Conservation (phyloP, 2,113 vertebrate genomes). For the Pachypanchax playfairii region DNA sequence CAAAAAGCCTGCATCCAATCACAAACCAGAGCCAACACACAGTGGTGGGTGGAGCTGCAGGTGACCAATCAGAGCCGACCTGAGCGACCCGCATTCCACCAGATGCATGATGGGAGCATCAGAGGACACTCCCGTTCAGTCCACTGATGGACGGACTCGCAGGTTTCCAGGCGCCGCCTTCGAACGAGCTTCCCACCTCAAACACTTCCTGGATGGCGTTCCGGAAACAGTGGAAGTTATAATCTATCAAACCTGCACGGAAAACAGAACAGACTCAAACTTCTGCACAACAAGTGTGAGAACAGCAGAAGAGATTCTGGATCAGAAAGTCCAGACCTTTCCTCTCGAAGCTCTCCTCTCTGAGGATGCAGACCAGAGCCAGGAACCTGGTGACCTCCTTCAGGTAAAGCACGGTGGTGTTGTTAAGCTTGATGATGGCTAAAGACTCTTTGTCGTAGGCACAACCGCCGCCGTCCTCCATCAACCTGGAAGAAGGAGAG, state of each 20-base stretch:
- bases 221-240: constrained; percentile 99
- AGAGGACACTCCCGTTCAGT: too few species aligned
- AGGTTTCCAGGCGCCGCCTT: too few species aligned
- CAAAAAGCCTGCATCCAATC: not conserved
- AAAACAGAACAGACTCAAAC: not conserved
- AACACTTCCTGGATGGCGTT: constrained; percentile 99
- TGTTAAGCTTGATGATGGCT: constrained; percentile 99
- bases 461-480: constrained; percentile 95
- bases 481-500: too few species aligned
- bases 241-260: constrained; percentile 94
- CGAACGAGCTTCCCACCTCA: constrained; percentile 88
- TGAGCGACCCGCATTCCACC: too few species aligned
- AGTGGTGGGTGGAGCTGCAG: not conserved
- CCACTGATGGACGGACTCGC: too few species aligned
- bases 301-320: not conserved
- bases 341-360: constrained; percentile 98
- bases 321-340: constrained; percentile 84
- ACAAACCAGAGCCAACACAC: not conserved
- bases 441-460: constrained; percentile 99
- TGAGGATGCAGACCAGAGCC: constrained; percentile 97
- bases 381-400: constrained; percentile 99
- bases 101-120: too few species aligned
- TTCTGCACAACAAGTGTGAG: not conserved
- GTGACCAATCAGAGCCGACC: not conserved
- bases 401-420: constrained; percentile 99